Evolutionary conservation across 1,140 invertebrate species (phyloP), one percentile per base, ranked within the genome.

Genomic region (Drosophila nigrodunni): DNA sequence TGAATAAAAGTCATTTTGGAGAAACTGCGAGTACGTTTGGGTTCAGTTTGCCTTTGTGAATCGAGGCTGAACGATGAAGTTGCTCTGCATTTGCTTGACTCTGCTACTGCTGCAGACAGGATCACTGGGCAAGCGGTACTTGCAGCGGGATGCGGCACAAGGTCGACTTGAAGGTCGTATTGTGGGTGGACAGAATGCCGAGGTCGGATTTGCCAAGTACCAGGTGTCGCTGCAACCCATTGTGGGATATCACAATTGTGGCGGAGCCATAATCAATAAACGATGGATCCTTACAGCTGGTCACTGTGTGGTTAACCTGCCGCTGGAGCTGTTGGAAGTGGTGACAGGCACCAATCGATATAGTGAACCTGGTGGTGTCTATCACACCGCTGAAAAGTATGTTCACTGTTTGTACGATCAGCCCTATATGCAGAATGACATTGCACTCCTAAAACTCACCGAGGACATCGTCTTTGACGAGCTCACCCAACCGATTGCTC

Each of bases 361-460:
- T 37, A 43, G 8, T 7, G 65, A 80, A 11, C 82, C 85, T 0
- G 87, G 68, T 6, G 82, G 46, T 4, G 13, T 83, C 1, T 77
- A 90, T 37, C 52, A 78, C 30, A 50, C 70, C 9, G 35, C 47
- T 5, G 64, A 76, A 50, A 77, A 80, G 11, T 70, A 82, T 39
- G 18, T 76, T 15, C 87, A 90, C 47, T 82, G 87, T 35, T 50
- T 74, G 65, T 90, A 93, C 59, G 82, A 92, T 30, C 34, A 72
- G 10, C 90, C 90, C 11, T 69, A 72, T 8, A 77, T 81, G 78
- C 81, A 71, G 10, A 94, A 94, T 75, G 94, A 94, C 74, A 93
- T 94, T 50, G 94, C 93, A 49, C 72, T 94, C 0, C 50, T 94
- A 3, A 92, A 92, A 66, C 74, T 94, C 3, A 71, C 80, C 0